A percentile compares a stretch with the other conserved stretches of the same genome.
These are phyloP conservation scores for Pocillopora grandis DNA, from an alignment of 92 coral and sea anemone species.

Conservation along the genomic window DNA sequence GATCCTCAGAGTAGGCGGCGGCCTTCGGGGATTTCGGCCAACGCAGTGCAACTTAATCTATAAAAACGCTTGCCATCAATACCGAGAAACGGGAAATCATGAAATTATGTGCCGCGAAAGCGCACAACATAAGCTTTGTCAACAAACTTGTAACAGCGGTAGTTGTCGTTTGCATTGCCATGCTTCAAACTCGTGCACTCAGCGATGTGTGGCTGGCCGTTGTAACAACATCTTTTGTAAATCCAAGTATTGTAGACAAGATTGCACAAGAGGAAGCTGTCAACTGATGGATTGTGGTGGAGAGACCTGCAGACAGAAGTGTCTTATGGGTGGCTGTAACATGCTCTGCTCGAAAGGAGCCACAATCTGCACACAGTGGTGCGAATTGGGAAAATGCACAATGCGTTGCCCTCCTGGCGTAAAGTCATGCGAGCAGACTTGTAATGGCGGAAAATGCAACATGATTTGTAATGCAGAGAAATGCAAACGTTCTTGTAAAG, in stretches of 20 bases:
- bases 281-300: conserved; percentile 53
- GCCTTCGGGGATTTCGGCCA: neutral
- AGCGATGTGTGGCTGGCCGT: conserved; percentile 59
- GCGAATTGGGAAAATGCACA: conserved; percentile 60
- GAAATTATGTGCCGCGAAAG: conserved; percentile 33
- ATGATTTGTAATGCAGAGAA: conserved; percentile 49
- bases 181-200: conserved; percentile 41
- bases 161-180: conserved; percentile 46
- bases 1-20: neutral
- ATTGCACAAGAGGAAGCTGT: conserved; percentile 58
- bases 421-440: conserved; percentile 49
- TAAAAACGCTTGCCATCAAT: conserved; percentile 53
- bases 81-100: conserved; percentile 47
- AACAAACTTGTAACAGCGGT: conserved; percentile 60
- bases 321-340: conserved; percentile 56
- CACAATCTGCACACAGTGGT: conserved; percentile 50
- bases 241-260: conserved; percentile 52
- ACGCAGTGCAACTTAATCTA: conserved; percentile 46
- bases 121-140: conserved; percentile 24
- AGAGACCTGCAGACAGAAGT: conserved; percentile 42
- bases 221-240: conserved; percentile 52
- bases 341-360: conserved; percentile 53
- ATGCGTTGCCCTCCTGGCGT: conserved; percentile 70
- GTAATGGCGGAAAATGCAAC: conserved; percentile 55
- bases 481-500: conserved; percentile 52